Evolutionary conservation across 2,888 invertebrate species (phyloP).

Genomic region (Anagyrus pseudococci): DNA sequence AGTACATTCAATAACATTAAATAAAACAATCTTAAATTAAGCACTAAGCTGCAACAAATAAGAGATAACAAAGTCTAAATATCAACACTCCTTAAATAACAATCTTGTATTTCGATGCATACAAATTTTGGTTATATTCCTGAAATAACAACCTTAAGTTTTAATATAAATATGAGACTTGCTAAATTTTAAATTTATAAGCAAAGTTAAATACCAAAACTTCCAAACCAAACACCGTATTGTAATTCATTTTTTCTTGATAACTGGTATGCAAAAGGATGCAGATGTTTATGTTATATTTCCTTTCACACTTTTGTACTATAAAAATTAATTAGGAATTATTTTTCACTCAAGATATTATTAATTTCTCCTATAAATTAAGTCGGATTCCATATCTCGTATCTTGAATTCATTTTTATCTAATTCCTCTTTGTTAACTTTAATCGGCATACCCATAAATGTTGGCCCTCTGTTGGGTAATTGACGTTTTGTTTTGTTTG

Average conservation of each 20-base stretch:
- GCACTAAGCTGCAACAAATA: not conserved
- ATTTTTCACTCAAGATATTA: not conserved
- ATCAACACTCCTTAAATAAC: not conserved
- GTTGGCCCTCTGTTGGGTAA: slow-evolving; percentile 57
- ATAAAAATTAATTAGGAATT: not conserved
- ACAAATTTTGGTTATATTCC: too few species aligned
- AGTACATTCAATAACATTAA: not conserved
- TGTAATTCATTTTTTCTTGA: slow-evolving; percentile 5
- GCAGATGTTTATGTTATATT: not conserved
- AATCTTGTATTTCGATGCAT: not conserved
- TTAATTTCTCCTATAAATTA: slow-evolving; percentile 22
- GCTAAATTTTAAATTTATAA: slow-evolving; percentile 5
- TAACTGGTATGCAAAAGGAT: slow-evolving; percentile 6
- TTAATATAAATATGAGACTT: too few species aligned
- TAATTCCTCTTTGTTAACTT: slow-evolving; percentile 48
- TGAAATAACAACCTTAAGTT: too few species aligned
- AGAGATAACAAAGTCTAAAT: not conserved
- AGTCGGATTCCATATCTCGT: slow-evolving; percentile 15
- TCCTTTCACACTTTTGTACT: slow-evolving; percentile 13
- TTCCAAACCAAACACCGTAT: slow-evolving; percentile 14
- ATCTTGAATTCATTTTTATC: slow-evolving; percentile 20
- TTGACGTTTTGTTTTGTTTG: slow-evolving; percentile 39
- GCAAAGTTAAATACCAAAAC: slow-evolving; percentile 14
- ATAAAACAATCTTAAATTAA: not conserved
- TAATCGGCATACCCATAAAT: slow-evolving; percentile 84